A percentile compares a stretch with the other conserved stretches of the same genome.
Evolutionary conservation across 2,888 invertebrate genomes (phyloP).

Genomic region (Plebejus argus): DNA sequence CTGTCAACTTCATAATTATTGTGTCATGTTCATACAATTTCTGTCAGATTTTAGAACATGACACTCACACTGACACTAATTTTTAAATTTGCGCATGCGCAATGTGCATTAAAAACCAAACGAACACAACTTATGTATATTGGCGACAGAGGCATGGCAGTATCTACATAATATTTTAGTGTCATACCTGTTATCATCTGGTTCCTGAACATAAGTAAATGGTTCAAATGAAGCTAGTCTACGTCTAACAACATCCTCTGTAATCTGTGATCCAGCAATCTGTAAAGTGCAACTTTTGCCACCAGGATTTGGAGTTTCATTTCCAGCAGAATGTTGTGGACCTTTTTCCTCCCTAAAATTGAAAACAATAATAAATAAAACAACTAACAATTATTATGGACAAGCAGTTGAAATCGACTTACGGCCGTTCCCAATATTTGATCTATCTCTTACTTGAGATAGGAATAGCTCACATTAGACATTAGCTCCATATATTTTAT

Average conservation of each 20-base stretch:
- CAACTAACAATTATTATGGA: neutral
- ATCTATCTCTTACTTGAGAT: too few species aligned
- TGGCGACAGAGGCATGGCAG: neutral
- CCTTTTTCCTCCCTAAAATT: slow-evolving; percentile 62
- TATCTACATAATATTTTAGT: neutral
- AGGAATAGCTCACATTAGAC: too few species aligned
- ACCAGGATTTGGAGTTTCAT: slow-evolving; percentile 52
- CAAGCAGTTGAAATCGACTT: neutral
- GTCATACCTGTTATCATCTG: slow-evolving; percentile 69
- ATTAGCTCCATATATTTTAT: too few species aligned
- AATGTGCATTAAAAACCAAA: too few species aligned
- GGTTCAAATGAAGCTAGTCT: slow-evolving; percentile 68
- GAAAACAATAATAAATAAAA: neutral
- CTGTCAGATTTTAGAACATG: too few species aligned
- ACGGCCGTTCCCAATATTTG: too few species aligned
- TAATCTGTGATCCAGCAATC: slow-evolving; percentile 63
- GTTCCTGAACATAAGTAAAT: slow-evolving; percentile 66
- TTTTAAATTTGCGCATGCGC: too few species aligned
- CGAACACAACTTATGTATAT: too few species aligned
- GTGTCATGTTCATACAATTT: too few species aligned
- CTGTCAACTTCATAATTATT: too few species aligned
- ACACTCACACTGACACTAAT: too few species aligned
- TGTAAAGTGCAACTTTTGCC: slow-evolving; percentile 58
- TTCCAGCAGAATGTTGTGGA: slow-evolving; percentile 48
- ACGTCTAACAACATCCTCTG: slow-evolving; percentile 69